phyloP scores from a whole-genome alignment of 2,797 vertebrate species.

The Rhinophrynus dorsalis region DNA sequence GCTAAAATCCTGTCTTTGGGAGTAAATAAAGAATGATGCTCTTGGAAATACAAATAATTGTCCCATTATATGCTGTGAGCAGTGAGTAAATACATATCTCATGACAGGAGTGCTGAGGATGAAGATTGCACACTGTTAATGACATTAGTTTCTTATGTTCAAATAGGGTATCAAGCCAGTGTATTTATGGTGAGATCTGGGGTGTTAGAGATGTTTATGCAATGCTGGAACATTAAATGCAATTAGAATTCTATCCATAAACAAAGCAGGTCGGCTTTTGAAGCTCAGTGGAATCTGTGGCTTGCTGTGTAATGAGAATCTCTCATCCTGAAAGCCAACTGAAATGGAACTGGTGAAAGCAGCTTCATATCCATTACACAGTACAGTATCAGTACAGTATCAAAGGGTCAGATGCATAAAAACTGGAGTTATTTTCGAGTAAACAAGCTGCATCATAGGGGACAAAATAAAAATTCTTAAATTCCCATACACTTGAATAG shows the following conservation, averaged over 20 bases:
- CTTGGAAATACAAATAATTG: conserved; percentile 34
- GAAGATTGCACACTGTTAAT: conserved; percentile 14
- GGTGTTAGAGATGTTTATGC: not conserved
- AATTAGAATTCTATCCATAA: conserved; percentile 32
- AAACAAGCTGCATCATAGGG: no score
- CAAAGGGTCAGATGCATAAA: no score
- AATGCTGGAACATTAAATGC: conserved; percentile 21
- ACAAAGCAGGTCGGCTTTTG: not conserved
- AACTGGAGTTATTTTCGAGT: no score
- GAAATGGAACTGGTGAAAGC: conserved; percentile 21
- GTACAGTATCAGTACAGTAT: not conserved
- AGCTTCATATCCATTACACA: conserved; percentile 26
- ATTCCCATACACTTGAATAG: no score
- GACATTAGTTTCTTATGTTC: conserved; percentile 26
- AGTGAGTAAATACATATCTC: conserved; percentile 6
- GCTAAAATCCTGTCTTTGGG: conserved; percentile 6
- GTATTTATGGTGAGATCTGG: conserved; percentile 3
- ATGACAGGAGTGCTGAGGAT: conserved; percentile 9
- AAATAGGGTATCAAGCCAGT: not conserved
- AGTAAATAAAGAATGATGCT: conserved; percentile 28
- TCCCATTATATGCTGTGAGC: conserved; percentile 3
- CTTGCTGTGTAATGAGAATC: conserved; percentile 37
- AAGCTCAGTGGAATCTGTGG: conserved; percentile 13
- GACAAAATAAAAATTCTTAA: no score
- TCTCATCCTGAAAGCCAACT: not conserved